Evolutionary conservation across 1,140 invertebrate genomes (phyloP).

Genomic region (Heliconius eleuchia): DNA sequence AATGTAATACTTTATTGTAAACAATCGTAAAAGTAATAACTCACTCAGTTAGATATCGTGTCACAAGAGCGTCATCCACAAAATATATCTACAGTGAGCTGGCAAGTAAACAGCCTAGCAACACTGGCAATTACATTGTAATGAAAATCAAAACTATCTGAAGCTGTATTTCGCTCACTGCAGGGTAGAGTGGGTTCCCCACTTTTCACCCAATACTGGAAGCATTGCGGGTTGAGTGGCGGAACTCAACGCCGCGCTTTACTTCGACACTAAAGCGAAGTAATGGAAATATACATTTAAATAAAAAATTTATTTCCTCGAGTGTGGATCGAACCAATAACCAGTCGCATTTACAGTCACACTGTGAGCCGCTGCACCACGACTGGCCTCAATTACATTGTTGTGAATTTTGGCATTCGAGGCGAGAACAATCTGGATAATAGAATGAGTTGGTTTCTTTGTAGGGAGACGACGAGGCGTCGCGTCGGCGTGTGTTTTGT

Average conservation of each 20-base stretch:
- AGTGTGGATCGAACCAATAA: too few relatives aligned
- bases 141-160: conserved; percentile 23
- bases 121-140: conserved; percentile 65
- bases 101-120: conserved; percentile 56
- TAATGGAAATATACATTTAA: too few relatives aligned
- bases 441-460: conserved; percentile 50
- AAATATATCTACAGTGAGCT: conserved; percentile 76
- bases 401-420: conserved; percentile 69
- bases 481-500: conserved; percentile 18
- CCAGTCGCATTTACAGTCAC: too few relatives aligned
- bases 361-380: too few relatives aligned
- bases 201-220: too few relatives aligned
- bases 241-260: too few relatives aligned
- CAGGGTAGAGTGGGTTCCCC: too few relatives aligned
- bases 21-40: conserved; percentile 52
- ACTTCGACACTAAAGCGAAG: too few relatives aligned
- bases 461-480: conserved; percentile 22
- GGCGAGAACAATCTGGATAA: conserved; percentile 74
- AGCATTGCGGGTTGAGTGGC: too few relatives aligned
- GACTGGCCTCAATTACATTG: conserved; percentile 60
- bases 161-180: too few relatives aligned
- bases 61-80: conserved; percentile 68
- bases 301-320: too few relatives aligned
- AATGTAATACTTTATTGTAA: conserved; percentile 22
- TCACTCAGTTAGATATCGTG: conserved; percentile 54